phyloP scores from a whole-genome alignment of 1,140 invertebrate genomes.

The Drosophila ogumai region DNA sequence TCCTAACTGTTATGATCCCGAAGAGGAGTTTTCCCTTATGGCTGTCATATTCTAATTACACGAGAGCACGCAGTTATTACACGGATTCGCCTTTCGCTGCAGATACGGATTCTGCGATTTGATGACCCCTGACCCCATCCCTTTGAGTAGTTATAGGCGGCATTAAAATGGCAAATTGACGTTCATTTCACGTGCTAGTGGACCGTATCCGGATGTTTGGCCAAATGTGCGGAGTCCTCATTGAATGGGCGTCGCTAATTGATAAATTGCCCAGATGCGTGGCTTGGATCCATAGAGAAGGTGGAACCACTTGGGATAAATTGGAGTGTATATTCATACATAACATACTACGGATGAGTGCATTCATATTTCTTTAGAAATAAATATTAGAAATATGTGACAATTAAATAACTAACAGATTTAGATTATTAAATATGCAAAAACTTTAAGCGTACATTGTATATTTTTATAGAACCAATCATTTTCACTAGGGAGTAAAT shows the following conservation, averaged over 20 bases:
- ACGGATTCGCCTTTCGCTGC: slow-evolving; percentile 37
- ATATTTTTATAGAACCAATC: no score
- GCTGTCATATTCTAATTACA: slow-evolving; percentile 79
- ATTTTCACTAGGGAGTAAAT: no score
- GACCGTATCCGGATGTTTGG: slow-evolving; percentile 50
- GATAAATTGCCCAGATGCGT: slow-evolving; percentile 76
- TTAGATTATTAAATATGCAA: neutral
- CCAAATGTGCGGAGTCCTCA: slow-evolving; percentile 41
- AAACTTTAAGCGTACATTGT: no score
- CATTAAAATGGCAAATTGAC: slow-evolving; percentile 75
- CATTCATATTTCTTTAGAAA: neutral
- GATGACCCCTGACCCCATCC: slow-evolving; percentile 57
- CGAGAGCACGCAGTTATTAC: slow-evolving; percentile 76
- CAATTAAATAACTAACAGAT: neutral
- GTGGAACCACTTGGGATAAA: slow-evolving; percentile 30
- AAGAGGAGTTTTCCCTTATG: slow-evolving; percentile 42
- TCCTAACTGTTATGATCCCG: slow-evolving; percentile 72
- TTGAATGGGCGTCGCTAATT: slow-evolving; percentile 79
- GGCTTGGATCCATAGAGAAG: slow-evolving; percentile 31
- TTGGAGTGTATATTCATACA: neutral
- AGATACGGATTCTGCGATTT: slow-evolving; percentile 52
- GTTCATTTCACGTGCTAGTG: slow-evolving; percentile 72
- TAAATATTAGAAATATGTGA: neutral
- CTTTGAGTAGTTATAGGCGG: slow-evolving; percentile 42
- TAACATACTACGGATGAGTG: neutral